A percentile compares a stretch with the other conserved stretches of the same genome.
phyloP scores from a whole-genome alignment of 1,140 invertebrate genomes.

The Euura saliciscinereae region DNA sequence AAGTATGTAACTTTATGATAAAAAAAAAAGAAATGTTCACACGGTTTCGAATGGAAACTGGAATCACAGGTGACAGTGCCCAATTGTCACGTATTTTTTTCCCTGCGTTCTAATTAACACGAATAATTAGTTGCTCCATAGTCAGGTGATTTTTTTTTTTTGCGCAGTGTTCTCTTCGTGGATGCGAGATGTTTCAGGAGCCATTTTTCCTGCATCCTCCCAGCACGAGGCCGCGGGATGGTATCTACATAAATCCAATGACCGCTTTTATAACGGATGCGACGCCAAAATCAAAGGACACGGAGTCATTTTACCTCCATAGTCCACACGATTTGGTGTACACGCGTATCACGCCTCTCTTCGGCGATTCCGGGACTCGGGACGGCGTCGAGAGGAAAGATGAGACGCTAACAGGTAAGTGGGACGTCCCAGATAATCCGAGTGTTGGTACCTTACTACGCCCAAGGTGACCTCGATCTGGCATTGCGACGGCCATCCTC shows the following conservation, averaged over 20 bases:
- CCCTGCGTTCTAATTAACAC: neutral
- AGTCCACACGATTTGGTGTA: constrained; percentile 78
- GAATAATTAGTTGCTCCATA: too few relatives aligned
- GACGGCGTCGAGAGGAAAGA: constrained; percentile 47
- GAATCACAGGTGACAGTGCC: neutral
- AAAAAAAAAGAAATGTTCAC: constrained; percentile 1
- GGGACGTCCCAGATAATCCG: constrained; percentile 36
- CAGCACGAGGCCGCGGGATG: constrained; percentile 68
- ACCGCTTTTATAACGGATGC: constrained; percentile 52
- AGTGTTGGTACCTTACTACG: neutral
- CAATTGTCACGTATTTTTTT: neutral
- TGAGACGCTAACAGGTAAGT: constrained; percentile 56
- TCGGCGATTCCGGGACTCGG: constrained; percentile 56
- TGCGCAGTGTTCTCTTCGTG: constrained; percentile 44
- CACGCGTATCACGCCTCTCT: constrained; percentile 79
- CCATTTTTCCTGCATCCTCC: constrained; percentile 59
- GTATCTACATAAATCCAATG: constrained; percentile 83
- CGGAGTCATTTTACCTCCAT: constrained; percentile 84
- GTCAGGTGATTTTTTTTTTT: too few relatives aligned
- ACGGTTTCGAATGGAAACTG: neutral
- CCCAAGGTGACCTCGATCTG: constrained; percentile 1
- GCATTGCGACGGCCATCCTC: neutral
- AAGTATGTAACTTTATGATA: neutral
- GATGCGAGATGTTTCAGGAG: constrained; percentile 57
- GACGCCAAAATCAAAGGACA: constrained; percentile 45